Percentiles rank a stretch among this genome's conserved stretches.
phyloP scores from a whole-genome alignment of 2,888 invertebrate species.

The Amiota mariae region DNA sequence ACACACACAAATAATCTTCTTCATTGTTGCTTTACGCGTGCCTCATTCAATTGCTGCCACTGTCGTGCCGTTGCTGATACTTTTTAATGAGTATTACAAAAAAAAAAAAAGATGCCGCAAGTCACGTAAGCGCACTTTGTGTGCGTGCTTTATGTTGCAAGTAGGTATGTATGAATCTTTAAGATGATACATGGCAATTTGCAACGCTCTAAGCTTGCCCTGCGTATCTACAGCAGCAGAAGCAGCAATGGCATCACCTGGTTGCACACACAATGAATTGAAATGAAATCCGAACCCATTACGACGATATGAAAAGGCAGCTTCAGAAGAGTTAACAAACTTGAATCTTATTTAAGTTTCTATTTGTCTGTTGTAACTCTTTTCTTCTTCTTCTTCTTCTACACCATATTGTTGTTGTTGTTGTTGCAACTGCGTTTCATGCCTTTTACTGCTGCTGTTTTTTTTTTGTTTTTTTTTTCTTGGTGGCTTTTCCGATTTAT shows the following conservation, averaged over 20 bases:
- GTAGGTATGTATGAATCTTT: background rate
- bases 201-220: background rate
- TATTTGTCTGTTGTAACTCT: background rate
- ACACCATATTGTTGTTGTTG: too few relatives aligned
- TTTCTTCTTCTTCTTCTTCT: too few relatives aligned
- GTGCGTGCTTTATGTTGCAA: slow-evolving; percentile 10
- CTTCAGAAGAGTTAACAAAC: too few relatives aligned
- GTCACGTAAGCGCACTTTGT: slow-evolving; percentile 2
- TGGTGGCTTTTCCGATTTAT: slow-evolving; percentile 5
- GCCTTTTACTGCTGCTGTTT: background rate
- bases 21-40: slow-evolving; percentile 1
- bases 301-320: too few relatives aligned
- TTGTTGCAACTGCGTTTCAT: background rate
- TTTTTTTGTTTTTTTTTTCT: too few relatives aligned
- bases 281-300: too few relatives aligned
- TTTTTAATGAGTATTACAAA: too few relatives aligned
- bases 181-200: slow-evolving; percentile 4
- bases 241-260: background rate
- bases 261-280: too few relatives aligned
- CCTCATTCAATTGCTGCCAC: slow-evolving; percentile 1
- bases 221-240: too few relatives aligned
- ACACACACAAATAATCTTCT: slow-evolving; percentile 17
- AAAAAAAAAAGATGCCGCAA: slow-evolving; percentile 6
- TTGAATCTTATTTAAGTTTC: background rate
- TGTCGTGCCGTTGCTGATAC: background rate